These are phyloP conservation scores for Eretmocerus hayati DNA, from an alignment of 2,888 invertebrate species.

Conservation along the genomic window DNA sequence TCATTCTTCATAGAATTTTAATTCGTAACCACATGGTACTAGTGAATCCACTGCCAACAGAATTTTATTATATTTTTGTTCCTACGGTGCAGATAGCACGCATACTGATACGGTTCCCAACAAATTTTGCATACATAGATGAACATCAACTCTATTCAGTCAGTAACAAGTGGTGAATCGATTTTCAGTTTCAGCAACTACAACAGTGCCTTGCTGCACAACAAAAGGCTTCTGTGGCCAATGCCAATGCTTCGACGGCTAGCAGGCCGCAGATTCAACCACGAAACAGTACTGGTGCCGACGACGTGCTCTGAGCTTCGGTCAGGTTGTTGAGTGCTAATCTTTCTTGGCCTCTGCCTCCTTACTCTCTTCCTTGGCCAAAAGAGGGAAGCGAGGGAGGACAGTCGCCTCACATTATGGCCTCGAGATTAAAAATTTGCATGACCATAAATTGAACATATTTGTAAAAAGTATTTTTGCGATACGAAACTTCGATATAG, in stretches of 20 bases:
- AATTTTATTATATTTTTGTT: no score
- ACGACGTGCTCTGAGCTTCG: constrained; percentile 19
- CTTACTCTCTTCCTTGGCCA: constrained; percentile 1
- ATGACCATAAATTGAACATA: constrained; percentile 21
- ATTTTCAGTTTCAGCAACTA: constrained; percentile 38
- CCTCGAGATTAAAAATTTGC: constrained; percentile 20
- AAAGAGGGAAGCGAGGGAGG: neutral
- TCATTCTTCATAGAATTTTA: neutral
- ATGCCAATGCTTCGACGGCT: constrained; percentile 36
- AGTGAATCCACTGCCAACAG: neutral
- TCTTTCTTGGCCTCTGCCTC: neutral
- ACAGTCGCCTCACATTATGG: constrained; percentile 12
- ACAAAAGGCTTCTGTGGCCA: constrained; percentile 39
- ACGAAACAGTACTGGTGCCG: constrained; percentile 29
- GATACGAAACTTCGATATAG: constrained; percentile 13
- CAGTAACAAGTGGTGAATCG: constrained; percentile 5
- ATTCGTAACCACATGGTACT: neutral
- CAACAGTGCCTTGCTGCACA: constrained; percentile 44
- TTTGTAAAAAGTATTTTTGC: constrained; percentile 24
- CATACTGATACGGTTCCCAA: no score
- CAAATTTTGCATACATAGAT: no score
- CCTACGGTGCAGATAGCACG: no score
- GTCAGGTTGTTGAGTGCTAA: neutral
- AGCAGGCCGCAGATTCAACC: constrained; percentile 41
- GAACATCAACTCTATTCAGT: no score